phyloP scores from a whole-genome alignment of 2,113 vertebrate species.

The Gyps fulvus region DNA sequence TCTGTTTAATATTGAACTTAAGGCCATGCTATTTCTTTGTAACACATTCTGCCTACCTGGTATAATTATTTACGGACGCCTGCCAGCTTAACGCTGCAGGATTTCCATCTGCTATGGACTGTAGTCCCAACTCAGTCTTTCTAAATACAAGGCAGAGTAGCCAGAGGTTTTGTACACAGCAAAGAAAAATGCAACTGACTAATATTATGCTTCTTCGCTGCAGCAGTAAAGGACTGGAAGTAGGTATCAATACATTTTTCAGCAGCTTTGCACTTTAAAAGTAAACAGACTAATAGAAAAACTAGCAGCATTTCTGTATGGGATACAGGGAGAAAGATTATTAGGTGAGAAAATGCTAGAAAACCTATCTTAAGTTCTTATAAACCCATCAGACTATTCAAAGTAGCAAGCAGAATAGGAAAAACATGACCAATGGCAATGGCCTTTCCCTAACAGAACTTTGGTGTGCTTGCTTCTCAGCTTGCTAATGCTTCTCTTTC shows the following conservation, averaged over 20 bases:
- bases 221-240: not conserved
- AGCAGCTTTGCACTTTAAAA: not conserved
- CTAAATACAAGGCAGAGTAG: rapidly evolving
- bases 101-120: not conserved
- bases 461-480: not conserved
- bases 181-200: not conserved
- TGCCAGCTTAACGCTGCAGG: not conserved
- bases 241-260: not conserved
- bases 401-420: not conserved
- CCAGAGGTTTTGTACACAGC: not conserved
- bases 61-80: not conserved
- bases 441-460: not conserved
- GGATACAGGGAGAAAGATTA: not conserved
- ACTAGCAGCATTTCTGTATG: not conserved
- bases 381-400: not conserved
- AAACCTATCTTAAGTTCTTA: not conserved
- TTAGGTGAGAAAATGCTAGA: not conserved
- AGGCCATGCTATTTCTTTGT: not conserved
- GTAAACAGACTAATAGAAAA: not conserved
- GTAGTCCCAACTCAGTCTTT: not conserved
- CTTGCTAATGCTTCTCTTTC: not conserved
- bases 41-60: not conserved
- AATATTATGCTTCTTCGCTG: not conserved
- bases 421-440: not conserved
- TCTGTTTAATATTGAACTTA: not conserved